Evolutionary conservation across 2,113 vertebrate species (phyloP).

Genomic region (Bufo bufo): DNA sequence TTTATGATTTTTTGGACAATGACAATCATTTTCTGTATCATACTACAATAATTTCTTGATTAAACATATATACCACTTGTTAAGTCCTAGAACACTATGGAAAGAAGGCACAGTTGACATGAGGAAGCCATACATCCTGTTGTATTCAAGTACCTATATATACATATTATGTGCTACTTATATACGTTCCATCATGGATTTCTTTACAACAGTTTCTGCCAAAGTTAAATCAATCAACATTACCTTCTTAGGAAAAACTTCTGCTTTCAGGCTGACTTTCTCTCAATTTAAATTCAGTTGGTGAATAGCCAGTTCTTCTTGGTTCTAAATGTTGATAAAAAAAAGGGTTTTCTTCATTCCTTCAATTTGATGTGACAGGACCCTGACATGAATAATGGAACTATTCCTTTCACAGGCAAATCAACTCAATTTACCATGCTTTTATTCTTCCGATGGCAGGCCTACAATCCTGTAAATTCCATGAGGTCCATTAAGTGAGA

Average conservation of each 20-base stretch:
- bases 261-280: constrained; percentile 97
- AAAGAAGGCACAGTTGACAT: background rate
- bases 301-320: constrained; percentile 92
- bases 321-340: constrained; percentile 96
- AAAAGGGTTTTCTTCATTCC: constrained; percentile 92
- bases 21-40: background rate
- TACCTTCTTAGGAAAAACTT: constrained; percentile 75
- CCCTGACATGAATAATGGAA: constrained; percentile 99
- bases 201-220: constrained; percentile 73
- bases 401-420: constrained; percentile 98
- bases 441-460: constrained; percentile 91
- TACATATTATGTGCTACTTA: constrained; percentile 68
- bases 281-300: constrained; percentile 92
- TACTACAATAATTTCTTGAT: background rate
- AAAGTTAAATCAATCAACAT: constrained; percentile 84
- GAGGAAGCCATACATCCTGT: background rate
- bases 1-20: background rate
- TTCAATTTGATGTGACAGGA: constrained; percentile 99
- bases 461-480: constrained; percentile 95
- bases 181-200: constrained; percentile 70
- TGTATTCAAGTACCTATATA: constrained; percentile 4
- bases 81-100: background rate
- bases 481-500: constrained; percentile 88
- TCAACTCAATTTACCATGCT: constrained; percentile 99
- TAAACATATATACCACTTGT: background rate